Percentiles rank a stretch among this genome's conserved stretches.
Evolutionary conservation across 2,797 vertebrate genomes (phyloP).

Genomic region (Austrolebias charrua): DNA sequence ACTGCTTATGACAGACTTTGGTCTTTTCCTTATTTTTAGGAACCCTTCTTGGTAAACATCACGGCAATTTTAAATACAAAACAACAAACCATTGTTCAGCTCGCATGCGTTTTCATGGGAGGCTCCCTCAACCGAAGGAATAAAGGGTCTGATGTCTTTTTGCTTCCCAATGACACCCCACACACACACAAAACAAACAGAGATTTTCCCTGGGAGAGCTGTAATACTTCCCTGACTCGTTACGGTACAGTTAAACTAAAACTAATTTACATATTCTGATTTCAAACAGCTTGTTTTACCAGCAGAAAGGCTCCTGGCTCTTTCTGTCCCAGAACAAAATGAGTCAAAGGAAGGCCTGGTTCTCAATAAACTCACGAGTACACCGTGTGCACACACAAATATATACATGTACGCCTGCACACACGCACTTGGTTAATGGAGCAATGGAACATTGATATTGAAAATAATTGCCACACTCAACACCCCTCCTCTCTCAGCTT

Average conservation of each 20-base stretch:
- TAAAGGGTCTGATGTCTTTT: conserved; percentile 2
- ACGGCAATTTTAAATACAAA: background rate
- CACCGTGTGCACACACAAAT: rapidly evolving
- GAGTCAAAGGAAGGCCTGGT: background rate
- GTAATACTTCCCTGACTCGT: background rate
- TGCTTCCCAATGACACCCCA: background rate
- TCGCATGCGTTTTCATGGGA: conserved; percentile 9
- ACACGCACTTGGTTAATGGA: background rate
- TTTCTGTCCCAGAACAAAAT: background rate
- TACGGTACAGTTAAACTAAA: background rate
- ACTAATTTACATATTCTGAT: conserved; percentile 2
- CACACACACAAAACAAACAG: background rate
- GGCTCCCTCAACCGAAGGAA: background rate
- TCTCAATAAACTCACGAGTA: background rate
- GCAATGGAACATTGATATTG: no score
- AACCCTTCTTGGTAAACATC: background rate
- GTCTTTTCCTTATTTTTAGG: background rate
- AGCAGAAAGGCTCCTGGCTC: background rate
- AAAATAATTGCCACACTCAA: no score
- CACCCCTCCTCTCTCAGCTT: no score
- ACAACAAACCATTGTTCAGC: conserved; percentile 11
- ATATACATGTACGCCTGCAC: background rate
- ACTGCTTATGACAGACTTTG: background rate
- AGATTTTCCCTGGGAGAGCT: background rate
- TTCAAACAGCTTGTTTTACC: background rate